Evolutionary conservation across 2,888 invertebrate genomes (phyloP).

Genomic region (Scaptodrosophila latifasciaeformis): DNA sequence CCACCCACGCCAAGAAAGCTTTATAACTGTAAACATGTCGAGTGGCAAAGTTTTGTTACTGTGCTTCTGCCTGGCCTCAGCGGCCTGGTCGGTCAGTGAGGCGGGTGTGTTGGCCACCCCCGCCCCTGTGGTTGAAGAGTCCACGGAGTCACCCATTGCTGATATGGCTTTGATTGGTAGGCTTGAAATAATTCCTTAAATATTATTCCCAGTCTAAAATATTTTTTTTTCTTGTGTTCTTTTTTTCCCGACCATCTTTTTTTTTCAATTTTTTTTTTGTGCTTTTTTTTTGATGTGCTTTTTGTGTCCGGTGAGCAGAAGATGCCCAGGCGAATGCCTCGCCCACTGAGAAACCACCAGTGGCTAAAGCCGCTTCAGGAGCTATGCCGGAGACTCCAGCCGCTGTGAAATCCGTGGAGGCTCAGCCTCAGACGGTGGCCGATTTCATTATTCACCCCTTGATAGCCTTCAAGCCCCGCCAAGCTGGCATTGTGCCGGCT

Average conservation of each 20-base stretch:
- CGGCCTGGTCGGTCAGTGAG: no score
- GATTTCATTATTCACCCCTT: constrained; percentile 69
- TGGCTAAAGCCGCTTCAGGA: constrained; percentile 18
- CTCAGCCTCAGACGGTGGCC: constrained; percentile 64
- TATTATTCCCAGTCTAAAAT: neutral
- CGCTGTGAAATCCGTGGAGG: neutral
- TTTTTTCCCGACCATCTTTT: neutral
- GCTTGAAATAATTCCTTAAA: constrained; percentile 32
- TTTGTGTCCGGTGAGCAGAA: constrained; percentile 28
- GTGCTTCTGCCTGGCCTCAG: constrained; percentile 18
- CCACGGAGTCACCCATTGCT: constrained; percentile 66
- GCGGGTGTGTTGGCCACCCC: constrained; percentile 23
- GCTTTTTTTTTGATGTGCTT: constrained; percentile 17
- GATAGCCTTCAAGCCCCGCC: constrained; percentile 67
- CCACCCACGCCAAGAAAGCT: neutral
- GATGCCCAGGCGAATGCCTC: constrained; percentile 33
- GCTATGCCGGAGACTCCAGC: neutral
- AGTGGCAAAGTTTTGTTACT: constrained; percentile 36
- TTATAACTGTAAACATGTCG: neutral
- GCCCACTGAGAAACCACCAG: constrained; percentile 50
- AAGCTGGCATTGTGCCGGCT: constrained; percentile 39
- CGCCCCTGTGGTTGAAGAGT: constrained; percentile 42
- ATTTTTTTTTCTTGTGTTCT: constrained; percentile 38
- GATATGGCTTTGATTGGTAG: constrained; percentile 66
- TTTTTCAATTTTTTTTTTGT: constrained; percentile 51